Base-by-base conservation (phyloP, 2,113 vertebrate species). In the Narcine bancroftii region DNA sequence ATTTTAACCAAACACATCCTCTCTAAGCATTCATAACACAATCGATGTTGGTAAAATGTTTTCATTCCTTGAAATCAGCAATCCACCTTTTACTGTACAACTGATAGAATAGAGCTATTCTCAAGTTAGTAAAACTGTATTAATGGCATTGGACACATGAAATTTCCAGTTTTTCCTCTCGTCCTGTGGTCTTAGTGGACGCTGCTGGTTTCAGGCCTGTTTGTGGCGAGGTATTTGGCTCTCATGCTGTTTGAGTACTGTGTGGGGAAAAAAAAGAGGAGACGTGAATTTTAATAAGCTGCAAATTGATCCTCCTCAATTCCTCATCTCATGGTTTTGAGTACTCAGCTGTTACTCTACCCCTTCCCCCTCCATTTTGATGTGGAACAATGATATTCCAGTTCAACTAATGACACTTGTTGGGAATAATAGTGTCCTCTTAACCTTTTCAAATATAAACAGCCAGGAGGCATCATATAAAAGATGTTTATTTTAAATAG, bases 211-310 rank as follows among this genome's bases (percentile, higher is more conserved):
- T 98, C 97, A 10, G 98, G 98, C 95, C 96, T 97, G 95, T 97
- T 97, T 94, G 98, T 99, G 95, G 99, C 99, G 95, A 99, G 97
- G 97, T 99, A 99, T 96, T 99, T 99, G 89, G 97, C 98, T 96
- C 98, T 97, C 99, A 99, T 99, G 97, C 99, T 99, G 96, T 98
- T 99, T 92, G 99, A 99, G 97, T 99, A 99, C 99, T 99, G 95
- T 65, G 94, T 92, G 93, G 92, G 66, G 26, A 69, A 96, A 93
- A 69, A 69, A 96, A 93, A 96, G 24, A 95, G 94, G 94, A 83
- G 26, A 73, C 7, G 53, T n/a, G 0, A 63, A 39, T 42, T 89
- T 89, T 24, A 89, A 89, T 89, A 65, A 65, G 56, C 21, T 69
- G 65, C n/a, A 66, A 71, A 7, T 45, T 63, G 11, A 45, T 29